A percentile compares a stretch with the other conserved stretches of the same genome.
phyloP scores from a whole-genome alignment of 1,140 invertebrate species.

The Drosophila takahashii region DNA sequence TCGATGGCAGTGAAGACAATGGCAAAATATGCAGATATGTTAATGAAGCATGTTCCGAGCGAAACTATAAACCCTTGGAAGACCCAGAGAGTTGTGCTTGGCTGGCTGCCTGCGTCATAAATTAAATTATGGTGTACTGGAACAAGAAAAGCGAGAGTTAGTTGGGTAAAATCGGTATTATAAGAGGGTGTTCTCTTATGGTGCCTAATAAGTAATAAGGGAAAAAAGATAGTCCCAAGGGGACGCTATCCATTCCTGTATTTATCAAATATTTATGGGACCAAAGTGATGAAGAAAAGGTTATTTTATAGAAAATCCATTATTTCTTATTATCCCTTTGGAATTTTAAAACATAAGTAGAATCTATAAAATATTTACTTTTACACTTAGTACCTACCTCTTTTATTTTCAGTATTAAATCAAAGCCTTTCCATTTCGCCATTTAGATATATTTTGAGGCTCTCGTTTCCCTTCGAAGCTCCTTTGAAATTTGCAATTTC shows the following conservation, averaged over 20 bases:
- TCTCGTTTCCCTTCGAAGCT: slow-evolving; percentile 3
- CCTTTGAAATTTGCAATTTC: slow-evolving; percentile 29
- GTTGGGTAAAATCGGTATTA: background rate
- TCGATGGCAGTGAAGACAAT: slow-evolving; percentile 28
- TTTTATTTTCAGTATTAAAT: background rate
- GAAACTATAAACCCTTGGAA: slow-evolving; percentile 24
- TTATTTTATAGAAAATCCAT: background rate
- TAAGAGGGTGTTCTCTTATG: background rate
- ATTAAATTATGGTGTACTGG: slow-evolving; percentile 20
- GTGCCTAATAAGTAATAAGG: background rate
- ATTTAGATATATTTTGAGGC: background rate
- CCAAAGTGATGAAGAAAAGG: background rate
- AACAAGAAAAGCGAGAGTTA: slow-evolving; percentile 9
- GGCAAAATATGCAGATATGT: slow-evolving; percentile 38
- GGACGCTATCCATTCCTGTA: no score
- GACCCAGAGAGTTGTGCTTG: background rate
- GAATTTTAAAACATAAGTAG: background rate
- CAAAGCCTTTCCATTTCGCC: background rate
- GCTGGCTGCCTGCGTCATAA: background rate
- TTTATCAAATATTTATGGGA: slow-evolving; percentile 4
- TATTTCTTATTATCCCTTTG: background rate
- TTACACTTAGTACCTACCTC: no score
- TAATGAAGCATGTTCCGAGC: slow-evolving; percentile 24
- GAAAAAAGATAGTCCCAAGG: slow-evolving; percentile 1
- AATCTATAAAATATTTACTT: no score